Conservation (phyloP, 1,140 invertebrate species). For the Dufourea novaeangliae region DNA sequence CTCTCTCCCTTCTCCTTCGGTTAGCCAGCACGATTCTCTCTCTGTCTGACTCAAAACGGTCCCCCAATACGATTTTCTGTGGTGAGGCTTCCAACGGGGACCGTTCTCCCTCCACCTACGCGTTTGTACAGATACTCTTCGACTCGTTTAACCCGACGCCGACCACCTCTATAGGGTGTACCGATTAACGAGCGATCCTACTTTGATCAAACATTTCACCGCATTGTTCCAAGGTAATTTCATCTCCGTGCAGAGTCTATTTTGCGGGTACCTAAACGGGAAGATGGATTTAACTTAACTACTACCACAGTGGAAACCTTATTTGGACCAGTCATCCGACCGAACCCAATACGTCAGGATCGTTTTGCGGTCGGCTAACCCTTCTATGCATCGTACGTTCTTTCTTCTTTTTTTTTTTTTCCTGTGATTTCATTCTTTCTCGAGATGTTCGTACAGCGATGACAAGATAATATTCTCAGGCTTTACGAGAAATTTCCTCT, state of each 20-base stretch:
- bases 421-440: no score
- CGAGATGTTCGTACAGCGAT: background rate
- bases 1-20: background rate
- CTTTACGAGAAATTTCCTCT: no score
- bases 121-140: conserved; percentile 31
- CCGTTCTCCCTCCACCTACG: conserved; percentile 29
- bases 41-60: conserved; percentile 1
- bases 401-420: background rate
- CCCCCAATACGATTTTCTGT: conserved; percentile 28
- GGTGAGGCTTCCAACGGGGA: conserved; percentile 23
- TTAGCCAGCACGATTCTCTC: background rate
- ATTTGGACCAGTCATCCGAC: background rate
- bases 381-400: no score
- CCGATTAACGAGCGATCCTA: conserved; percentile 32
- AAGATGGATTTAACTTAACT: background rate
- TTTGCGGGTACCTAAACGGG: conserved; percentile 3
- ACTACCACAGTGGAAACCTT: background rate
- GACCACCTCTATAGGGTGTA: conserved; percentile 34
- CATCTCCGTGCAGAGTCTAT: background rate
- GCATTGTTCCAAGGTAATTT: background rate
- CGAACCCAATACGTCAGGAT: background rate
- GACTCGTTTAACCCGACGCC: conserved; percentile 26
- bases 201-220: background rate
- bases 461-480: background rate
- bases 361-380: background rate